Conservation (phyloP, 1,140 invertebrate genomes). For the Hycleus phaleratus region DNA sequence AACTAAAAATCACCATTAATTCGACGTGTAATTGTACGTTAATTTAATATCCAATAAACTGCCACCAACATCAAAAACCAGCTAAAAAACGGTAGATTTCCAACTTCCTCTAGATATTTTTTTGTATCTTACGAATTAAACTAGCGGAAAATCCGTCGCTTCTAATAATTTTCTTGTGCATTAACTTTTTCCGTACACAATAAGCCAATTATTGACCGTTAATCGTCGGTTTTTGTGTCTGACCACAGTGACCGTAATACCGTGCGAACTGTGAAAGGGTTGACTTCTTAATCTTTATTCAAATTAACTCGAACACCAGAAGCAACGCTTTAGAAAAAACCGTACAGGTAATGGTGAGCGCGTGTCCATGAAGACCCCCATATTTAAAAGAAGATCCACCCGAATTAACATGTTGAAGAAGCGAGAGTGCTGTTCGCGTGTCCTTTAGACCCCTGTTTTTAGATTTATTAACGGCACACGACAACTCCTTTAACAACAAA, state of each 20-base stretch:
- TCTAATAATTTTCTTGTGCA: no score
- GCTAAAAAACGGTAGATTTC: no score
- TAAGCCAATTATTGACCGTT: conserved; percentile 5
- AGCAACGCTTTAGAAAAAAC: background rate
- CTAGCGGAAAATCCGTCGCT: no score
- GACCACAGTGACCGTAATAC: conserved; percentile 3
- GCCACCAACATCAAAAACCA: no score
- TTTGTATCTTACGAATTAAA: no score
- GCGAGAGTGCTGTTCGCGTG: conserved; percentile 10
- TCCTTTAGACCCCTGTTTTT: conserved; percentile 1
- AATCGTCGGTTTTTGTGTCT: background rate
- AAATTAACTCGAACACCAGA: background rate
- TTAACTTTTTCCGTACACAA: background rate
- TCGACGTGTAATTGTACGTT: background rate
- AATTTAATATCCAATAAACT: no score
- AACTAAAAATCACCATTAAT: background rate
- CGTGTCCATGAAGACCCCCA: conserved; percentile 11
- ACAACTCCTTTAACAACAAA: background rate
- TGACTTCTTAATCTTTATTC: conserved; percentile 1
- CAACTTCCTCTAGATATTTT: no score
- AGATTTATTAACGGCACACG: conserved; percentile 1
- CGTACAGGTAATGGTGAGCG: conserved; percentile 11
- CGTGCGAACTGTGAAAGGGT: conserved; percentile 20
- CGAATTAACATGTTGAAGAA: conserved; percentile 15
- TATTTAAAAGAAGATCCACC: conserved; percentile 22